Evolutionary conservation across 1,140 invertebrate genomes (phyloP).

Genomic region (Lepidurus apus): DNA sequence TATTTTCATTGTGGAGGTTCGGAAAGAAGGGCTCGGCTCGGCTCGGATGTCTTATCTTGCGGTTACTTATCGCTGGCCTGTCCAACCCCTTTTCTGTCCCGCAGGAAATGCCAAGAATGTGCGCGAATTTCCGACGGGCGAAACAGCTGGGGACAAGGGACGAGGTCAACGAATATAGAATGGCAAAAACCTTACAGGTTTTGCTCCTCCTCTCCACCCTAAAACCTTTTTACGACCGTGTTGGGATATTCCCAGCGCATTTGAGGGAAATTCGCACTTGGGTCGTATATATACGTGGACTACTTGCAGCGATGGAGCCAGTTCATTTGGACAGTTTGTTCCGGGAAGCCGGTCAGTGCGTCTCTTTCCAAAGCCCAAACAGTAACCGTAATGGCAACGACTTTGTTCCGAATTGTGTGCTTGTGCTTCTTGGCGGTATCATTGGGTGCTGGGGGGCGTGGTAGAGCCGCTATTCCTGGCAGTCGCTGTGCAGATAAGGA

Average conservation of each 20-base stretch:
- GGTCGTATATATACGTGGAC: no score
- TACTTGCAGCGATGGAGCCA: no score
- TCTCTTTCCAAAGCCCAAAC: not conserved
- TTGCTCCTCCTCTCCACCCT: not conserved
- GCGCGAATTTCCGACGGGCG: constrained; percentile 12
- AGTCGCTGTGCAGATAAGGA: not conserved
- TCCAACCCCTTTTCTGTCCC: not conserved
- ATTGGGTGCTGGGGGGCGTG: not conserved
- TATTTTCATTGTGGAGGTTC: not conserved
- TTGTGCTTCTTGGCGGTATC: not conserved
- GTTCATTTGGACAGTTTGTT: no score
- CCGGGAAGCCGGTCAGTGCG: no score
- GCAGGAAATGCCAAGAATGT: constrained; percentile 9
- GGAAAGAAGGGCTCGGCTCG: not conserved
- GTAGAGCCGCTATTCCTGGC: not conserved
- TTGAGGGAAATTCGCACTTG: no score
- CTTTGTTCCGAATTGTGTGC: not conserved
- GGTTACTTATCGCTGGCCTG: not conserved
- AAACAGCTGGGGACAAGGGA: not conserved
- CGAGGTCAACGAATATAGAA: not conserved
- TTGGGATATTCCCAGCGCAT: no score
- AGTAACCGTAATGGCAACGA: not conserved
- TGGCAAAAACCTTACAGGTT: not conserved
- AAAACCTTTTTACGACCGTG: not conserved
- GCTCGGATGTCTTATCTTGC: not conserved